Conservation (phyloP, 2,113 vertebrate species). For the Aegotheles bennettii region DNA sequence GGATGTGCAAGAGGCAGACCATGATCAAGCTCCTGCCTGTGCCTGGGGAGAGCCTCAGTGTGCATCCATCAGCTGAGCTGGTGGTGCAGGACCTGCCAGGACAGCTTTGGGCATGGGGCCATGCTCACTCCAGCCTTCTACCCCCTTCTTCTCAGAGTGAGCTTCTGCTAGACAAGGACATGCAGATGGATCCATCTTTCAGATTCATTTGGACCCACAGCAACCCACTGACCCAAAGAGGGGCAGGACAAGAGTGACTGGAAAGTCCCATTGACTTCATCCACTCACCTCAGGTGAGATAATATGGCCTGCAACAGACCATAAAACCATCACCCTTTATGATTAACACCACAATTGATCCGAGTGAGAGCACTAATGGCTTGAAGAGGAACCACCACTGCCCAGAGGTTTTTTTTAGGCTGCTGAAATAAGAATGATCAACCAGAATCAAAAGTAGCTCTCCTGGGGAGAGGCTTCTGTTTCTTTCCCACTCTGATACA, state of each 20-base stretch:
- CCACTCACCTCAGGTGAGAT: not conserved
- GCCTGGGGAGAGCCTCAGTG: not conserved
- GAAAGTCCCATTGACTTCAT: not conserved
- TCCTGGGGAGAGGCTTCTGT: not conserved
- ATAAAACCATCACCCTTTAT: not conserved
- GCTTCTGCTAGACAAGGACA: not conserved
- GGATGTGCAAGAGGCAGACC: not conserved
- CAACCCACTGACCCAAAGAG: not conserved
- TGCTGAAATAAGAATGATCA: not conserved
- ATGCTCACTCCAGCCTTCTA: not conserved
- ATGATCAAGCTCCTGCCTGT: not conserved
- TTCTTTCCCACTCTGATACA: not conserved
- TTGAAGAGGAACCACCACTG: not conserved
- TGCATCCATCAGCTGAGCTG: not conserved
- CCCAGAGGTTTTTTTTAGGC: not conserved
- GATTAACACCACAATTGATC: not conserved
- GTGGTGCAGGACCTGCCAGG: not conserved
- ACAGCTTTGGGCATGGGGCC: not conserved
- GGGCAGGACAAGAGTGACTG: not conserved
- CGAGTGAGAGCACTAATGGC: not conserved
- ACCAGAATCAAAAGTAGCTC: not conserved
- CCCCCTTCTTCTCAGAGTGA: not conserved
- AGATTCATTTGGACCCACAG: not conserved
- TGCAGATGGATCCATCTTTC: not conserved
- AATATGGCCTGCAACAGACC: not conserved